Evolutionary conservation across 2,888 invertebrate genomes (phyloP).

Genomic region (Caenorhabditis becei): DNA sequence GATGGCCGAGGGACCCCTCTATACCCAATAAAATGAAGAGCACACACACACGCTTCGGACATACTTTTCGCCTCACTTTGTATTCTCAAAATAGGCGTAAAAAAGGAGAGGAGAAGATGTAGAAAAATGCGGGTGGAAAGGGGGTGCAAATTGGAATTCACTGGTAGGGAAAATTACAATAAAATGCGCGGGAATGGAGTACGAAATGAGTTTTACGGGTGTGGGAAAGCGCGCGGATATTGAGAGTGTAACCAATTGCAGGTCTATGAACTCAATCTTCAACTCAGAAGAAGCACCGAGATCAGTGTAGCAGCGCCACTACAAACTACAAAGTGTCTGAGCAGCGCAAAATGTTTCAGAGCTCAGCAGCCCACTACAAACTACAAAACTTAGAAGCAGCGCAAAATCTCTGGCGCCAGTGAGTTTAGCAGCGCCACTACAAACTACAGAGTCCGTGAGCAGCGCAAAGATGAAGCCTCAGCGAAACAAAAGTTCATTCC

Average conservation of each 20-base stretch:
- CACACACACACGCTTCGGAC: not conserved
- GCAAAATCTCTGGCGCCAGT: no score
- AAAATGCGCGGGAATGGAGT: not conserved
- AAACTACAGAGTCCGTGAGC: not conserved
- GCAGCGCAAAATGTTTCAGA: conserved; percentile 15
- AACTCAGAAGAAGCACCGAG: not conserved
- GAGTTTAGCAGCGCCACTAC: no score
- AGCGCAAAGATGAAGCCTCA: not conserved
- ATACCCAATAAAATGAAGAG: conserved; percentile 47
- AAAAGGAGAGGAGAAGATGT: not conserved
- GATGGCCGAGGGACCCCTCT: conserved; percentile 2
- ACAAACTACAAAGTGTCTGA: conserved; percentile 5
- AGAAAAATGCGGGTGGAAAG: not conserved
- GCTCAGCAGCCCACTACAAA: no score
- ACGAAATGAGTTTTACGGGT: conserved; percentile 3
- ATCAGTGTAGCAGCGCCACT: conserved; percentile 1
- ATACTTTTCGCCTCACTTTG: conserved; percentile 20
- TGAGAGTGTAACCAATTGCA: not conserved
- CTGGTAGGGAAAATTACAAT: conserved; percentile 10
- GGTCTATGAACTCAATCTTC: not conserved
- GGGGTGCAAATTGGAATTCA: conserved; percentile 18
- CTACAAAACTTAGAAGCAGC: no score
- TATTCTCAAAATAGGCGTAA: conserved; percentile 37
- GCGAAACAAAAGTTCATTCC: not conserved
- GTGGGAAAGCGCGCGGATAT: conserved; percentile 6